Conservation (phyloP, 2,888 invertebrate species). For the Eupelmus urozonus region DNA sequence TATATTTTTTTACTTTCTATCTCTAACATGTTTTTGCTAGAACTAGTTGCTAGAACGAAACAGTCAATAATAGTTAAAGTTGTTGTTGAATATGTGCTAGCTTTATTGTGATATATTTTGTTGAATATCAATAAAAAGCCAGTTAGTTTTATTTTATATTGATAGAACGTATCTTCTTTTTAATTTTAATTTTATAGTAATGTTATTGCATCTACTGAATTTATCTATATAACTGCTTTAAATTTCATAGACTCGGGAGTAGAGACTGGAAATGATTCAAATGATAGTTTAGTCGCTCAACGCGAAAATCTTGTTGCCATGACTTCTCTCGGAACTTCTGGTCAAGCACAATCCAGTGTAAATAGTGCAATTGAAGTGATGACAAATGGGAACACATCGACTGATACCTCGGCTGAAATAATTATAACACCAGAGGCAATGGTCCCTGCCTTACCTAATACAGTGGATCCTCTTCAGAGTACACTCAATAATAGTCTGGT, state of each 20-base stretch:
- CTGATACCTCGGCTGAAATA: neutral
- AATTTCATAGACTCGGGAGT: constrained; percentile 84
- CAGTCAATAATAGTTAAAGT: no score
- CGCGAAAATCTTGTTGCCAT: constrained; percentile 57
- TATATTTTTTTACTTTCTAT: no score
- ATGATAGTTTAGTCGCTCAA: constrained; percentile 78
- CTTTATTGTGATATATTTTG: no score
- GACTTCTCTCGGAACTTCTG: constrained; percentile 13
- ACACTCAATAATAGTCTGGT: constrained; percentile 43
- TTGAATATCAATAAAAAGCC: no score
- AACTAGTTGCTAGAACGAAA: no score
- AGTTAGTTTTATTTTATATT: no score
- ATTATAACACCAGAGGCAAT: constrained; percentile 3
- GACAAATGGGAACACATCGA: constrained; percentile 8
- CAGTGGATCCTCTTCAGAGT: constrained; percentile 14
- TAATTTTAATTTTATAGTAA: no score
- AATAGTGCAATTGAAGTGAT: constrained; percentile 11
- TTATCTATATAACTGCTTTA: no score
- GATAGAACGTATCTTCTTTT: no score
- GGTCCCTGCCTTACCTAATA: constrained; percentile 16
- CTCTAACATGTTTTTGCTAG: no score
- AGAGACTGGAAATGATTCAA: constrained; percentile 86
- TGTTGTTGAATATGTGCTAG: no score
- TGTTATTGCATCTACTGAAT: no score
- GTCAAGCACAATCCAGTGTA: constrained; percentile 7